phyloP scores from a whole-genome alignment of 64 coral and sea anemone species.

The Pocillopora damicornis region DNA sequence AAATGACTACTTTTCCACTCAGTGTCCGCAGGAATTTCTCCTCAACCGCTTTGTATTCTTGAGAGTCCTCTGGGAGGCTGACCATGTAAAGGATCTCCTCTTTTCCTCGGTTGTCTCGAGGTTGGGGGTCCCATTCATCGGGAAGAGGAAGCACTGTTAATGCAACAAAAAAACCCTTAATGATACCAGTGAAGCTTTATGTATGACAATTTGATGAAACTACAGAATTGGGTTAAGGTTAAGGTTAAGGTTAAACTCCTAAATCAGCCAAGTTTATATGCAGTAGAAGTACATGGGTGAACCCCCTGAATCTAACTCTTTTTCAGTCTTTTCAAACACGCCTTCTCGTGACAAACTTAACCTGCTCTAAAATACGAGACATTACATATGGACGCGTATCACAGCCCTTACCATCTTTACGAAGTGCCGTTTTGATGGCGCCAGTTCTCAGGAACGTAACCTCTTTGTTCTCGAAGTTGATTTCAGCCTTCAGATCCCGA shows the following conservation, averaged over 20 bases:
- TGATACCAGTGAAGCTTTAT: background rate
- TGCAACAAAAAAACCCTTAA: background rate
- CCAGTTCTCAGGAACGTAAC: conserved; percentile 29
- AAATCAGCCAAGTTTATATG: too few species aligned
- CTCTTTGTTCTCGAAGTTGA: conserved; percentile 15
- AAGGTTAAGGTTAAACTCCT: too few species aligned
- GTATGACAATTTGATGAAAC: too few species aligned
- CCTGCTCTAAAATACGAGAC: too few species aligned
- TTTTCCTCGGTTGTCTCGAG: conserved; percentile 1
- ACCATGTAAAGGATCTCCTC: conserved; percentile 19
- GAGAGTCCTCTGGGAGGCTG: background rate
- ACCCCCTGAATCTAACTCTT: too few species aligned
- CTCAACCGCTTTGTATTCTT: conserved; percentile 26
- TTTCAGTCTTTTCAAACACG: too few species aligned
- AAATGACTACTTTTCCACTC: conserved; percentile 15
- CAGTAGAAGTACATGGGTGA: too few species aligned
- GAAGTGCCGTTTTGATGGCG: background rate
- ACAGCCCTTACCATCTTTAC: conserved; percentile 28
- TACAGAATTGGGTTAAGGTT: too few species aligned
- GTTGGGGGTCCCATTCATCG: conserved; percentile 30
- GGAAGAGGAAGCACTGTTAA: conserved; percentile 26
- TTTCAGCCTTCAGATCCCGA: conserved; percentile 19
- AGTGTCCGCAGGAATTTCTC: conserved; percentile 3
- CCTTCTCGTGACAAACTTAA: too few species aligned
- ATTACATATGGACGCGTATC: background rate